Evolutionary conservation across 1,140 invertebrate species (phyloP).

Genomic region (Laupala kohalensis): DNA sequence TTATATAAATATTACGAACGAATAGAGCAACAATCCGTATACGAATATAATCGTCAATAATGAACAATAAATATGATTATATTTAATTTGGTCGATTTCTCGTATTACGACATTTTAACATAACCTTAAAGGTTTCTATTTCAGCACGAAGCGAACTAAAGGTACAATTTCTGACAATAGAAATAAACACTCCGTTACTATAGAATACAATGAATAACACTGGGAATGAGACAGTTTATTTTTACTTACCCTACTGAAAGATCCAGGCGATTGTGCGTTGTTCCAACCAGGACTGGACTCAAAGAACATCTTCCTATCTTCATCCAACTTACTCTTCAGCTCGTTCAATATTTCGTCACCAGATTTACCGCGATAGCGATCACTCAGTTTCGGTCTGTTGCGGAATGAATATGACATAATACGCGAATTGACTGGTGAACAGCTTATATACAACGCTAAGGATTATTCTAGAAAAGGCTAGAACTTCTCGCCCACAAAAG

Average conservation of each 20-base stretch:
- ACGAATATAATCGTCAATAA: no score
- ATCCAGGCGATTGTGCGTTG: conserved; percentile 9
- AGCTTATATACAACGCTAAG: not conserved
- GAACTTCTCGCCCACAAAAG: not conserved
- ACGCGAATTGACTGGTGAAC: not conserved
- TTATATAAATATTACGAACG: no score
- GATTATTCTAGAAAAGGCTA: not conserved
- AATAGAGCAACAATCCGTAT: no score
- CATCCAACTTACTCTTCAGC: conserved; percentile 30
- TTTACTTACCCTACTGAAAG: conserved; percentile 16
- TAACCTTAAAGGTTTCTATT: no score
- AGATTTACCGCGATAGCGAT: conserved; percentile 28
- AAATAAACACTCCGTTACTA: no score
- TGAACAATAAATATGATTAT: no score
- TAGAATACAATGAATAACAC: not conserved
- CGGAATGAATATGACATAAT: conserved; percentile 33
- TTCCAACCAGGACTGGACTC: conserved; percentile 19
- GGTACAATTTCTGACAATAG: no score
- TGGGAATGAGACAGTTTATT: not conserved
- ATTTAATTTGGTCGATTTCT: no score
- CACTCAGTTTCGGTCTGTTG: conserved; percentile 29
- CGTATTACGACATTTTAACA: no score
- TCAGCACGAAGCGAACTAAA: no score
- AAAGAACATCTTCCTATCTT: conserved; percentile 29
- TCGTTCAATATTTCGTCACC: conserved; percentile 30